Conservation (phyloP, 2,888 invertebrate genomes). For the Cartodere bifasciata region DNA sequence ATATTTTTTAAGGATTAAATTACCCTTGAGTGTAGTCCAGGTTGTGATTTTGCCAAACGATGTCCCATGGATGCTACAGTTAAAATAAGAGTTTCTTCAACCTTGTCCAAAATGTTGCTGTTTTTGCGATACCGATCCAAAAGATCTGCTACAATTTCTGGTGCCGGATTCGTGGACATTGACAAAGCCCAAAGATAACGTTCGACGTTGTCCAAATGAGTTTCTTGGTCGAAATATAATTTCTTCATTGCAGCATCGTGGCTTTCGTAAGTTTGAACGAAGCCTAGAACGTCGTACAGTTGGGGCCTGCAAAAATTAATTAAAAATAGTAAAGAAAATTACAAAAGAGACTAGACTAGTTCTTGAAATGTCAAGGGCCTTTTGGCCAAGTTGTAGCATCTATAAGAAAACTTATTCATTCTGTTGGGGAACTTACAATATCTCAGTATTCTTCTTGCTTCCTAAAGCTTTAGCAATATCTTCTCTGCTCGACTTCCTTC, state of each 20-base stretch:
- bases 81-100: conserved; percentile 54
- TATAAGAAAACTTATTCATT: neutral
- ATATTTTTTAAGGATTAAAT: no score
- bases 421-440: conserved; percentile 33
- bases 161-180: conserved; percentile 50
- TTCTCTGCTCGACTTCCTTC: conserved; percentile 44
- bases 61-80: conserved; percentile 50
- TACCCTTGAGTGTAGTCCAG: no score
- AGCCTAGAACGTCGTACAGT: conserved; percentile 56
- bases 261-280: conserved; percentile 52
- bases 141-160: conserved; percentile 40
- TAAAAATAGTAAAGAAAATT: neutral
- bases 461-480: conserved; percentile 47
- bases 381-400: no score
- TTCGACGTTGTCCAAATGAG: conserved; percentile 41
- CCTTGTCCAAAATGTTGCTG: conserved; percentile 40
- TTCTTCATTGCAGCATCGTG: conserved; percentile 56
- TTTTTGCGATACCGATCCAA: conserved; percentile 36
- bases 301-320: conserved; percentile 40
- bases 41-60: conserved; percentile 29
- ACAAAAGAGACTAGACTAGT: no score
- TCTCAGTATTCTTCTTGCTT: conserved; percentile 42
- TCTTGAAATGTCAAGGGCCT: no score
- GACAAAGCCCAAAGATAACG: conserved; percentile 64
- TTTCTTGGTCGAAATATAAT: conserved; percentile 43